phyloP scores from a whole-genome alignment of 2,113 vertebrate genomes.

The Capricornis sumatraensis region DNA sequence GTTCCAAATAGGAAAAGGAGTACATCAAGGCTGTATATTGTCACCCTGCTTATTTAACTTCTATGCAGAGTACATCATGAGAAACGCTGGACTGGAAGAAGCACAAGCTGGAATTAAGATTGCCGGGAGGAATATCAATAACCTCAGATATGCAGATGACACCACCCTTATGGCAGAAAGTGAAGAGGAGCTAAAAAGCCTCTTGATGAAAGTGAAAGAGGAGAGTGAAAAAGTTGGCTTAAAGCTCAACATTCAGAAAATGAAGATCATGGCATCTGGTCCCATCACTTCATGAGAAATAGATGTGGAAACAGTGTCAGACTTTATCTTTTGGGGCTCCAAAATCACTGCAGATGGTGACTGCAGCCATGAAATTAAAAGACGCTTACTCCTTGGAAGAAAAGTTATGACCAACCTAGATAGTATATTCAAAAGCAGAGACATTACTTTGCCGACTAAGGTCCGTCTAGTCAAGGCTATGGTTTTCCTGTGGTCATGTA shows the following conservation, averaged over 20 bases:
- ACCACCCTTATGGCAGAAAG: not conserved
- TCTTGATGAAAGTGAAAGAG: not conserved
- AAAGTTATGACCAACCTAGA: not conserved
- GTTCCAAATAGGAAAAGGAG: not conserved
- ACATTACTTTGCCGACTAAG: not conserved
- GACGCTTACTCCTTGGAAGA: not conserved
- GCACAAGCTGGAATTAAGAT: not conserved
- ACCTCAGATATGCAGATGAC: not conserved
- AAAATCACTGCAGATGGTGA: not conserved
- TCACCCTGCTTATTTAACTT: not conserved
- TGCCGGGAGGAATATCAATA: not conserved
- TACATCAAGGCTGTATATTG: not conserved
- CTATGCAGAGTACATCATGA: not conserved
- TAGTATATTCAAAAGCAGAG: not conserved
- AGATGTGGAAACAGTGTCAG: not conserved
- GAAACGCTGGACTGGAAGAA: not conserved
- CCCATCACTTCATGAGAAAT: not conserved
- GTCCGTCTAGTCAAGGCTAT: not conserved
- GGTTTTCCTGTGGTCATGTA: not conserved
- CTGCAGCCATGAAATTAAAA: not conserved
- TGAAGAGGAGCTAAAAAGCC: not conserved
- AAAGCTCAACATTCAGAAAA: not conserved
- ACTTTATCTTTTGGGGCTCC: not conserved
- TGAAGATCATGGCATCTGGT: not conserved
- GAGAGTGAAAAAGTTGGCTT: not conserved